A percentile compares a stretch with the other conserved stretches of the same genome.
phyloP scores from a whole-genome alignment of 1,140 invertebrate species.

The Sminthurinus signatus region DNA sequence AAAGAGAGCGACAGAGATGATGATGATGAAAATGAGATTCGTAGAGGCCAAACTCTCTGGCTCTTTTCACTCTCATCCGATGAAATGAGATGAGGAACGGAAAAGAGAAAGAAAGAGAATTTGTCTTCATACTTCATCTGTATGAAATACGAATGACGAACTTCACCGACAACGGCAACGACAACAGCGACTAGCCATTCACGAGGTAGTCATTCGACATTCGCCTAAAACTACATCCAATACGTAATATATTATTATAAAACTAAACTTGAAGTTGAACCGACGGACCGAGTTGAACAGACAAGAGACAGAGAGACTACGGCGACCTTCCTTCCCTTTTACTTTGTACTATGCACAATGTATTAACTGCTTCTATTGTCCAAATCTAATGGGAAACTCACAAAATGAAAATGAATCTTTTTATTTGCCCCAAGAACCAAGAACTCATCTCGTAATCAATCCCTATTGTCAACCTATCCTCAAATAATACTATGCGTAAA shows the following conservation, averaged over 20 bases:
- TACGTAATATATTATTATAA: too few species aligned
- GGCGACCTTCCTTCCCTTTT: constrained; percentile 6
- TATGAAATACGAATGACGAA: too few species aligned
- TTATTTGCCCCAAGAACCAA: constrained; percentile 8
- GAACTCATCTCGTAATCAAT: constrained; percentile 11
- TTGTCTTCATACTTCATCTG: too few species aligned
- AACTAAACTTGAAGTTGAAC: too few species aligned
- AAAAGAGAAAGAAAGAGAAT: background rate
- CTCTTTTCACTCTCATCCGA: background rate
- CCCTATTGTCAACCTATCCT: constrained; percentile 11
- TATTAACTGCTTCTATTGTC: constrained; percentile 15
- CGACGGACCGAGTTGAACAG: too few species aligned
- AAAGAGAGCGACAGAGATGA: too few species aligned
- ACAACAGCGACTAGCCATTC: too few species aligned
- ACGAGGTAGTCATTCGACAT: too few species aligned
- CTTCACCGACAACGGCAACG: too few species aligned
- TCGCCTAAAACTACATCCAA: too few species aligned
- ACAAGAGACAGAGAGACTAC: too few species aligned
- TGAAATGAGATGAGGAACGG: background rate
- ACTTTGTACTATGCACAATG: too few species aligned
- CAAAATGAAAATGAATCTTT: constrained; percentile 23
- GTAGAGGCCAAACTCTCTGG: background rate
- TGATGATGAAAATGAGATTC: constrained; percentile 17
- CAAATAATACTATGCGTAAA: constrained; percentile 10
- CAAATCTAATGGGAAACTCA: constrained; percentile 10